Conservation (phyloP, 2,888 invertebrate species). For the Mantis religiosa region DNA sequence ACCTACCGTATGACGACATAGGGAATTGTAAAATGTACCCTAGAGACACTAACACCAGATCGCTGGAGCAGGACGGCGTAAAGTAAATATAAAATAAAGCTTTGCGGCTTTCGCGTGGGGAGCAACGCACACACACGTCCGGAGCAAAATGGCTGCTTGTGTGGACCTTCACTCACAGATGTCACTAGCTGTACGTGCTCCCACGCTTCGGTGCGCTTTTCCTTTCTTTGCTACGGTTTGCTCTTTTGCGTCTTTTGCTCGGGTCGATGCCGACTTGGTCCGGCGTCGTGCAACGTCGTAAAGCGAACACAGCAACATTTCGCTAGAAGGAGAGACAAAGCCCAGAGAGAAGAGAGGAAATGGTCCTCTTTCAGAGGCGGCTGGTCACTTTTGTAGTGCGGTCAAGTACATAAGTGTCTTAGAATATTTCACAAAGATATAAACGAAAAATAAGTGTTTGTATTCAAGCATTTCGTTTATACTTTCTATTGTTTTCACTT, state of each 20-base stretch:
- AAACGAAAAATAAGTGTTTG: too few species aligned
- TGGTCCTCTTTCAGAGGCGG: background rate
- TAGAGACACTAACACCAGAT: background rate
- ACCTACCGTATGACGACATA: background rate
- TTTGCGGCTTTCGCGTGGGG: background rate
- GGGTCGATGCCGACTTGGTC: slow-evolving; percentile 11
- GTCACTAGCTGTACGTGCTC: slow-evolving; percentile 8
- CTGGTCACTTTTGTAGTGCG: background rate
- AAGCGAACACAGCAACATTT: slow-evolving; percentile 10
- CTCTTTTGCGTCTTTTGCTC: background rate
- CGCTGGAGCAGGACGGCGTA: background rate
- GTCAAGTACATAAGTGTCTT: too few species aligned
- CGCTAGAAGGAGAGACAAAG: background rate
- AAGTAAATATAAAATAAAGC: background rate
- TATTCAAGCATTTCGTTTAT: too few species aligned
- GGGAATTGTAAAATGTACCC: background rate
- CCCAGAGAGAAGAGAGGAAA: background rate
- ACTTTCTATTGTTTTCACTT: too few species aligned
- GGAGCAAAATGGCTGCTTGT: background rate
- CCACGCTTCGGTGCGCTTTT: slow-evolving; percentile 3
- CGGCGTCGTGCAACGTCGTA: slow-evolving; percentile 3
- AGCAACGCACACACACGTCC: background rate
- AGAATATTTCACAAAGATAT: too few species aligned
- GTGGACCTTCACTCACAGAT: slow-evolving; percentile 11
- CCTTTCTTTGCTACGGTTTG: background rate